Conservation (phyloP, 2,797 vertebrate species). For the Adrianichthys oophorus region DNA sequence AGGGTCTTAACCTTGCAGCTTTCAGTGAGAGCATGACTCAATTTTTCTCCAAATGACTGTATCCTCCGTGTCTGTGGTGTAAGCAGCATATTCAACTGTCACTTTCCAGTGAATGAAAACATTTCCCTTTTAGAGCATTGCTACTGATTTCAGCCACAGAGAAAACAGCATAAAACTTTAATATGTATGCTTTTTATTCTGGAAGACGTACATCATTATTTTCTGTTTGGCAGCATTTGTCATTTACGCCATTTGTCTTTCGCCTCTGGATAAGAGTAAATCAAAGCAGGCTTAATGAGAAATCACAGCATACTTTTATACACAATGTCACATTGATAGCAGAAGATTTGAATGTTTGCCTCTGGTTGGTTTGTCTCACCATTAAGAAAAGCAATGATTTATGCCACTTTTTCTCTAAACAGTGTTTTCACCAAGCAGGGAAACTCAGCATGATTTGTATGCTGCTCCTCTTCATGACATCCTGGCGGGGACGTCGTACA, state of each 20-base stretch:
- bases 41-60: slow-evolving; percentile 62
- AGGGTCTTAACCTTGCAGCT: slow-evolving; percentile 64
- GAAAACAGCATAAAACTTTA: slow-evolving; percentile 48
- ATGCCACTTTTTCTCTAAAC: slow-evolving; percentile 25
- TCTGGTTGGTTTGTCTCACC: slow-evolving; percentile 18
- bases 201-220: slow-evolving; percentile 43
- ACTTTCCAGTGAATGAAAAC: slow-evolving; percentile 48
- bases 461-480: slow-evolving; percentile 2
- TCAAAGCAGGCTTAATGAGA: slow-evolving; percentile 51
- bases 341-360: slow-evolving; percentile 30
- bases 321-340: slow-evolving; percentile 35
- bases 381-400: slow-evolving; percentile 28
- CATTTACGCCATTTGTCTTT: slow-evolving; percentile 53
- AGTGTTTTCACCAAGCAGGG: slow-evolving; percentile 14
- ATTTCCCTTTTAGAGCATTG: slow-evolving; percentile 42
- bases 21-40: slow-evolving; percentile 52
- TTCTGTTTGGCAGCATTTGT: slow-evolving; percentile 52
- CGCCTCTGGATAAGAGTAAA: slow-evolving; percentile 57
- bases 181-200: slow-evolving; percentile 2
- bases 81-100: slow-evolving; percentile 48
- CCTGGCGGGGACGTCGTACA: background rate
- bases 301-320: slow-evolving; percentile 37
- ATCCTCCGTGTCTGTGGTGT: slow-evolving; percentile 38
- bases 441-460: slow-evolving; percentile 4
- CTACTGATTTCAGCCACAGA: slow-evolving; percentile 28